phyloP scores from a whole-genome alignment of 37 sponge, comb jelly and placozoan species.

The Aphrocallistes beatrix region DNA sequence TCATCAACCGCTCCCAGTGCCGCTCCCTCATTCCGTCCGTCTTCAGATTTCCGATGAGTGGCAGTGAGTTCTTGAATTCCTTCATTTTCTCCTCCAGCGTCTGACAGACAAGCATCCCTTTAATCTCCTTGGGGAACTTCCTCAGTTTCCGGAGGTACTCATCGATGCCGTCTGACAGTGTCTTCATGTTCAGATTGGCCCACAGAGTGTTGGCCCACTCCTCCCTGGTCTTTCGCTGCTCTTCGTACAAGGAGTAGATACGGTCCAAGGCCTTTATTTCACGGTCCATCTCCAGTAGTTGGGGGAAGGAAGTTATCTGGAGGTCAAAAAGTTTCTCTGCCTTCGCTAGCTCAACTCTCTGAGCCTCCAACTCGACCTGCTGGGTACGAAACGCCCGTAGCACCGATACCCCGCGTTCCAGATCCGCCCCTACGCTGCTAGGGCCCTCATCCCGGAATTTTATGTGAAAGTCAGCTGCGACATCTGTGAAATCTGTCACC shows the following conservation, averaged over 20 bases:
- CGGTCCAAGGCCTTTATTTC: constrained; percentile 56
- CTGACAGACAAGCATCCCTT: constrained; percentile 68
- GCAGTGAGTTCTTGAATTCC: constrained; percentile 94
- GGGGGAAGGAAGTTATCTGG: constrained; percentile 75
- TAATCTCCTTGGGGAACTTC: constrained; percentile 88
- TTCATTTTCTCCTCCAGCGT: constrained; percentile 91
- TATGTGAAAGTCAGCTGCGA: constrained; percentile 46
- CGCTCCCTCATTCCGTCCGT: constrained; percentile 92
- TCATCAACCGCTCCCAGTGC: constrained; percentile 98
- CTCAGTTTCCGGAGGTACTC: constrained; percentile 66
- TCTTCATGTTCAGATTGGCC: constrained; percentile 88
- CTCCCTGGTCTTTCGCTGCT: constrained; percentile 85
- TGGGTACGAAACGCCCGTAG: constrained; percentile 59
- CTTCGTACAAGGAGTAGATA: constrained; percentile 76
- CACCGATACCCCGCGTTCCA: constrained; percentile 68
- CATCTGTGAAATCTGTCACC: constrained; percentile 55
- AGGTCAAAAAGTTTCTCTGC: constrained; percentile 98
- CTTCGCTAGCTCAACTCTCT: constrained; percentile 81
- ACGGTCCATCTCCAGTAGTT: constrained; percentile 71
- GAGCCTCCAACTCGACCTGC: constrained; percentile 48
- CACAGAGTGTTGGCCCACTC: constrained; percentile 94
- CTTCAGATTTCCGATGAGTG: constrained; percentile 92
- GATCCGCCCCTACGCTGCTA: constrained; percentile 69
- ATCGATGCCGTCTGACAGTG: constrained; percentile 84
- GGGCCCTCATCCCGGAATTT: constrained; percentile 79